Evolutionary conservation across 2,888 invertebrate genomes (phyloP), one percentile per base, ranked within the genome.

Genomic region (Ormyrus pomaceus): DNA sequence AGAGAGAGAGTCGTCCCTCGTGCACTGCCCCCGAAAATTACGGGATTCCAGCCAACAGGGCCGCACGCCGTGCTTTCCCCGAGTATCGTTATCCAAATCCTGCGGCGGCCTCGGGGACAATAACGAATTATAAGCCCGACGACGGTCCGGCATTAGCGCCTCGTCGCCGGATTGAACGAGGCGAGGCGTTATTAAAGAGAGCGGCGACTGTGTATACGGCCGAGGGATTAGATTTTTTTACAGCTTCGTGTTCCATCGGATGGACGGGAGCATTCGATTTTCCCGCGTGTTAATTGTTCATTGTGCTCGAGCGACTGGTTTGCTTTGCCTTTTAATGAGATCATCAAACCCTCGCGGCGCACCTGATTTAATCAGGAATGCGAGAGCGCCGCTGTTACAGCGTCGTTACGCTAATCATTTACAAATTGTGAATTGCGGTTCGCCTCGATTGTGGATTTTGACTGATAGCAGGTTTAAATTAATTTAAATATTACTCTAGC

Each of bases 11-110:
- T 34, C 34, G 34, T 34, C 34, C 34, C 34, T 34, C 34, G 34
- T 34, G 34, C 34, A 2, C 34, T 4, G 34, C 34, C 4, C 9
- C 13, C 58, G 56, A 19, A 64, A 64, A 73, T 73, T 73, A 65
- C 73, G 11, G 73, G 73, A 73, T 64, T 65, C 34, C 64, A 48
- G 56, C 72, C 53, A 11, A 50, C 69, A 13, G 65, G 13, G 9
- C 56, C 10, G 51, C n/a, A 34, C n/a, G 59, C 19, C 45, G 3
- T 34, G 68, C 59, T 59, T 45, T 48, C 45, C 58, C 58, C 73
- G 65, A 48, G 56, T 74, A 65, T 74, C 64, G 74, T 56, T 74
- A 65, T 65, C 65, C 74, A 56, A 64, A 64, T 73, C 72, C 72
- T 51, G 13, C 46, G 7, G 50, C 19, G 11, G 13, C n/a, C n/a